Base-by-base conservation (phyloP, 1,140 invertebrate genomes). In the Brachystomella parvula region DNA sequence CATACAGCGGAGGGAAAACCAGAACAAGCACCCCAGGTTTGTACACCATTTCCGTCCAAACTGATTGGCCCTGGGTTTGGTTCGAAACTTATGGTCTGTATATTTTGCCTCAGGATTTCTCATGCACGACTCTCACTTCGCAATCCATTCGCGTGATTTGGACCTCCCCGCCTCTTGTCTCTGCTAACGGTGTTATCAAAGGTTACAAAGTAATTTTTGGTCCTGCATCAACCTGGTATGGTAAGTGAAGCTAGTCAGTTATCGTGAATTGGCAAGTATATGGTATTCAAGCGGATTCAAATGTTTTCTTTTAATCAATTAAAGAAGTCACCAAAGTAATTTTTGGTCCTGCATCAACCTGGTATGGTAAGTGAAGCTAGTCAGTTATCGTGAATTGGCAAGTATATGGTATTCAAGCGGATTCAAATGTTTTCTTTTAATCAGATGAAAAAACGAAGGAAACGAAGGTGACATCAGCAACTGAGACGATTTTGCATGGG, bases 181-280 rank as follows among this genome's bases (percentile, higher is more conserved):
- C 91, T 63, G 90, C 94, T 47, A 94, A 97, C 76, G 94, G 94
- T 71, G 86, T 96, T 49, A 93, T 97, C 69, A 94, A 94, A 77
- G 93, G 92, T 30, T 98, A 96, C 81, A 96, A 96, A 80, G 91
- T 97, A 61, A 87, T 96, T 67, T 96, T 94, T 76, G 93, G 92
- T 74, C 90, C 92, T 56, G 90, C 88, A 72, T 89, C 93, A 72
- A 85, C 87, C 61, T 94, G 90, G 90, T 92, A 90, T 82, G 86
- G 87, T 89, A 81, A 85, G 85, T 87, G 74, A 49, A 6, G n/a
- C n/a, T n/a, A n/a, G n/a, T n/a, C n/a, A n/a, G n/a, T n/a, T n/a
- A 75, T 76, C 75, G 75, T 77, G 71, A 32, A 15, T 35, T 39
- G 65, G 12, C 28, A 61, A 9, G 15, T 28, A 39, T 58, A 26